Base-by-base conservation (phyloP, 2,113 vertebrate species). In the Procavia capensis region DNA sequence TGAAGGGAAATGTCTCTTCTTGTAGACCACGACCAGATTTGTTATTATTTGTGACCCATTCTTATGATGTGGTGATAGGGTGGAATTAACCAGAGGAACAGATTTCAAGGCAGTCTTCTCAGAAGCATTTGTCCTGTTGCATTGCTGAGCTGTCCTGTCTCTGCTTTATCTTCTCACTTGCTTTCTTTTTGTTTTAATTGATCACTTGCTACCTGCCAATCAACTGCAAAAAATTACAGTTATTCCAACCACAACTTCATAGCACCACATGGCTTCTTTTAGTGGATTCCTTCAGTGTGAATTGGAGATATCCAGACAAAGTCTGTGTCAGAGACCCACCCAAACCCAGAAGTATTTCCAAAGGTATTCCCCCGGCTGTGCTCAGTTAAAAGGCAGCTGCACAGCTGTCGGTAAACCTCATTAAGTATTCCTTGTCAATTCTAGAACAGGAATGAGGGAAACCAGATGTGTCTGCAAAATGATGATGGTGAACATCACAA, bases 331-430 rank as follows among this genome's bases (percentile, higher is more conserved):
- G 88, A 98, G 92, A 94, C 85, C 41, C 66, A 72, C 29, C 78
- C 39, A 90, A 92, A 89, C 34, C n/a, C 92, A 79, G 34, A 72
- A 90, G 87, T 85, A 75, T 85, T 96, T 95, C 87, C 59, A 84
- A 95, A 93, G 43, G 24, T 96, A 94, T 97, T 94, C 96, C 84
- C 85, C 34, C 70, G 83, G 61, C 59, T 43, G 54, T 66, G 57
- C 95, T 97, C 94, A 91, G 90, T 97, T 94, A 93, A n/a, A 94
- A 84, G 89, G 79, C 61, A 96, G 63, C 20, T 79, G 96, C 94
- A 88, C 93, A 97, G 92, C 91, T 63, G 96, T 97, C 97, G 6
- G 22, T 54, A 41, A 85, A 43, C 79, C 93, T 96, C 45, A 59
- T 96, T 88, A 85, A 88, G 78, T 39, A 9, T 10, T 70, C 50